phyloP scores from a whole-genome alignment of 2,888 invertebrate species.

The Petrophora chlorosata region DNA sequence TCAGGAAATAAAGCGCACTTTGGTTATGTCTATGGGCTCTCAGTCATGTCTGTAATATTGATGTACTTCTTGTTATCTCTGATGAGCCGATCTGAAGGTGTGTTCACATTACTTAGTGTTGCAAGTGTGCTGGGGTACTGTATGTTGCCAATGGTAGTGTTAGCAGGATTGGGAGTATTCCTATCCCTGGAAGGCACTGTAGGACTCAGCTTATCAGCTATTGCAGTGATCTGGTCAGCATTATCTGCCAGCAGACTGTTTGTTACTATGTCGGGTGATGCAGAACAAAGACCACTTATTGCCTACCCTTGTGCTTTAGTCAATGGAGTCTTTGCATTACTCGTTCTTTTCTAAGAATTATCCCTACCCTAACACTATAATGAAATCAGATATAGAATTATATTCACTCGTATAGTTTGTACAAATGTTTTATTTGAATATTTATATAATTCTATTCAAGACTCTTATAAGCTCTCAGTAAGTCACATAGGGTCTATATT shows the following conservation, averaged over 20 bases:
- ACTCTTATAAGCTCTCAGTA: too few relatives aligned
- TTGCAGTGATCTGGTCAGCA: conserved; percentile 94
- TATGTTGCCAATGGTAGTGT: conserved; percentile 94
- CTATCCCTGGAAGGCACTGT: conserved; percentile 88
- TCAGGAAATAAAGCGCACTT: conserved; percentile 93
- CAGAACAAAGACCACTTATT: conserved; percentile 92
- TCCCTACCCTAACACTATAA: not conserved
- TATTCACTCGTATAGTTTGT: too few relatives aligned
- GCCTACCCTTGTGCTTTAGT: conserved; percentile 97
- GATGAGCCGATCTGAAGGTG: conserved; percentile 88
- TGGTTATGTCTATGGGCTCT: conserved; percentile 97
- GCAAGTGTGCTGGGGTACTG: conserved; percentile 96
- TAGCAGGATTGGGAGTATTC: conserved; percentile 91
- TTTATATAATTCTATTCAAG: too few relatives aligned
- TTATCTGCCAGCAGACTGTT: conserved; percentile 96
- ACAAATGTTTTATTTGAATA: too few relatives aligned
- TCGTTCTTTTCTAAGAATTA: conserved; percentile 91
- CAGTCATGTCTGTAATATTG: conserved; percentile 93
- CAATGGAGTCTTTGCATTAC: conserved; percentile 95
- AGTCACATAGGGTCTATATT: too few relatives aligned
- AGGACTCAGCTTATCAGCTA: conserved; percentile 86
- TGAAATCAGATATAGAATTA: not conserved
- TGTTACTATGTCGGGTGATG: conserved; percentile 94
- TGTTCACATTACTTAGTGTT: conserved; percentile 90
- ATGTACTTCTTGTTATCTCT: conserved; percentile 94